These are phyloP conservation scores for Pseudomyrmex sp. DNA, from an alignment of 1,140 invertebrate genomes.

Conservation along the genomic window DNA sequence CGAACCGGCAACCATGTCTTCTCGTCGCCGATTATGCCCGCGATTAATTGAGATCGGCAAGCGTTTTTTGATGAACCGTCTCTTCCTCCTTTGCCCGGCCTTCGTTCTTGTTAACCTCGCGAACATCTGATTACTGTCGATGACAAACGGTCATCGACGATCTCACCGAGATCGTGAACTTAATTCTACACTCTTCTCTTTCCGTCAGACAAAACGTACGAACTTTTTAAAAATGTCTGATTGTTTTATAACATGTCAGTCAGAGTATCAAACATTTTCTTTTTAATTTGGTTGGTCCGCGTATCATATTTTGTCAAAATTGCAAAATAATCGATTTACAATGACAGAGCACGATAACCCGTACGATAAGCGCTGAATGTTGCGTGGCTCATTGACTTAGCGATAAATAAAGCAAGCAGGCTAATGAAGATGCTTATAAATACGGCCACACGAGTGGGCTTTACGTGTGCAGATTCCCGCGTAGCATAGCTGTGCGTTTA, in stretches of 20 bases:
- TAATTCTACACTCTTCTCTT: constrained; percentile 3
- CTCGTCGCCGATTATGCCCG: constrained; percentile 33
- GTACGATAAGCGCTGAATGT: background rate
- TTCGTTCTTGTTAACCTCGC: constrained; percentile 3
- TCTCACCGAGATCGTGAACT: background rate
- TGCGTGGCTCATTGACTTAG: background rate
- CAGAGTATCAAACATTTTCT: too few species aligned
- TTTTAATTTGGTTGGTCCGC: background rate
- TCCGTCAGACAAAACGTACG: background rate
- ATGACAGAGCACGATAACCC: too few species aligned
- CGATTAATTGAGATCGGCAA: constrained; percentile 61
- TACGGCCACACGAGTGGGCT: background rate
- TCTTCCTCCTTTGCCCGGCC: constrained; percentile 25
- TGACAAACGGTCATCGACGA: background rate
- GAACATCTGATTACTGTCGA: background rate
- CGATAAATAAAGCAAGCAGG: background rate
- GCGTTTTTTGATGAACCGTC: constrained; percentile 60
- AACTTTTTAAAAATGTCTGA: background rate
- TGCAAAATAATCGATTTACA: background rate
- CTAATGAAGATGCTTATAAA: background rate
- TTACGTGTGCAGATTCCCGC: background rate
- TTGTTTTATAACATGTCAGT: background rate
- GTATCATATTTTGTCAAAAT: background rate
- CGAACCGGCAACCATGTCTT: constrained; percentile 73
- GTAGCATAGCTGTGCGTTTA: constrained; percentile 40